Base-by-base conservation (phyloP, 2,888 invertebrate species). In the Stenichneumon culpator region DNA sequence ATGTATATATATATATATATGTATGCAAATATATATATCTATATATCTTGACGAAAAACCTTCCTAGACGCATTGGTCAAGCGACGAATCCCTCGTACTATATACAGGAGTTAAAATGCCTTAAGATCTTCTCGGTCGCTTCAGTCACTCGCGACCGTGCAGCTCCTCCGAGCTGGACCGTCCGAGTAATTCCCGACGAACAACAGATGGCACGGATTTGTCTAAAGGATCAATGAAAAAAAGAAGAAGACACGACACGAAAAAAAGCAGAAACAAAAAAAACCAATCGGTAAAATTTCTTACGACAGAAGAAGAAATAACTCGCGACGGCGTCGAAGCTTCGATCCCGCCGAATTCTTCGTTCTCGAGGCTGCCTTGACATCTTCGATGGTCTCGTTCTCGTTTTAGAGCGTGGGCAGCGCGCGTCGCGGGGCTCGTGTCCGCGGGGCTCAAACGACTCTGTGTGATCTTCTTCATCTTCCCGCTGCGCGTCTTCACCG, bases 361-460 rank as follows among this genome's bases (percentile, higher is more conserved):
- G 52, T 68, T 78, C 69, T 69, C 74, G 57, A 54, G 16, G 83
- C 86, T 82, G 87, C 87, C 87, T 87, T 87, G 87, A 87, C 87
- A 87, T 83, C 86, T 86, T 83, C 84, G 86, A 85, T 86, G 86
- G 84, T 87, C 86, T 87, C 84, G 86, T 84, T 87, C 88, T 84
- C 86, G 81, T 88, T 88, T 86, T 86, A 86, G 86, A 86, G 84
- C 84, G 83, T 86, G 83, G 84, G 86, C 83, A 82, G 73, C 32
- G 63, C 63, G 57, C 57, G 57, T 39, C 83, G 80, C 79, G 84
- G 82, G 83, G 39, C 39, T 70, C 68, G 79, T 85, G 73, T 79
- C 50, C 83, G 72, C 73, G 79, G 57, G 44, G 44, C 68, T 78
- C 77, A 63, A 74, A 74, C 50, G 52, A 73, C 65, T 60, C 65